Base-by-base conservation (phyloP, 2,113 vertebrate genomes). In the Tichodroma muraria region DNA sequence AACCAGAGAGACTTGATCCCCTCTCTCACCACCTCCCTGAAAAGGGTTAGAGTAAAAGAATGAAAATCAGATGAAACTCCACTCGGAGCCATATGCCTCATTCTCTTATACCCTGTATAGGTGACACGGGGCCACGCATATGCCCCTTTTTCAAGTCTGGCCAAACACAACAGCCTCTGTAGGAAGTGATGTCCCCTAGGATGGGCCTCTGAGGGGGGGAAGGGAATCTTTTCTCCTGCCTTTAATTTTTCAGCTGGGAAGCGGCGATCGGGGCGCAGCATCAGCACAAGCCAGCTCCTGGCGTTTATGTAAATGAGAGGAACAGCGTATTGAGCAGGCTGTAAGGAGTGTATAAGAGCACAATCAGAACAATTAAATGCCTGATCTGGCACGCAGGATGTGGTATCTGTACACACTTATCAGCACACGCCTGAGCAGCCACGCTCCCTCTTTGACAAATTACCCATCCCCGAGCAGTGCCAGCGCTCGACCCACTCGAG, bases 61-160 rank as follows among this genome's bases (percentile, higher is more conserved):
- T 1, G 8, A 15, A 85, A 73, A 50, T 65, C 12, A 31, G 28
- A 49, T 6, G 14, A 76, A 85, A 30, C 4, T 6, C 4, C 2
- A 3, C 22, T 68, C 27, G 23, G 22, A 82, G 25, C 22, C 28
- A 49, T 7, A 45, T 56, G 8, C 6, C 15, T 89, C 27, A 14
- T 37, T 52, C 15, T 57, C 28, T 42, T 27, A 15, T 3, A n/a
- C 2, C 6, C 25, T 53, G 13, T 27, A 2, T 5, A 30, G 15
- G 59, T 64, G 18, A 50, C 35, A 35, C 5, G 8, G 13, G 21
- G 22, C 6, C 40, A 35, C 0, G 1, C 11, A 22, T 3, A 8
- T 2, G 2, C 2, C 19, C 19, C 14, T 47, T 83, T 80, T 63
- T 20, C 10, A 33, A 25, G n/a, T 24, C 20, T 73, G 56, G 49